Percentiles rank a stretch among this genome's conserved stretches.
phyloP scores from a whole-genome alignment of 2,888 invertebrate genomes.

The Sisyra nigra region DNA sequence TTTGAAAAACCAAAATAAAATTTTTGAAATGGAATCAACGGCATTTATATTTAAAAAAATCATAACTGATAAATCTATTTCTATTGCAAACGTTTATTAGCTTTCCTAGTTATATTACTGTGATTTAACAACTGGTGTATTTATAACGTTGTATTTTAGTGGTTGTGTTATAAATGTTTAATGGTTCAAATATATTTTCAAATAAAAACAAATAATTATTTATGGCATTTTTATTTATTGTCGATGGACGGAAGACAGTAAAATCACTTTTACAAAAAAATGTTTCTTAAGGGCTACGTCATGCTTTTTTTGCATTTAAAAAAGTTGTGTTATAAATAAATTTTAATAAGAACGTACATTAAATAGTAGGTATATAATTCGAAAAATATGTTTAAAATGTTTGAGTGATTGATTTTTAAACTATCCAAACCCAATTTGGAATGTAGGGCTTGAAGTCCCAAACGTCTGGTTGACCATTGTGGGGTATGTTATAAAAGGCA shows the following conservation, averaged over 20 bases:
- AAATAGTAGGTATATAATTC: neutral
- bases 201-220: neutral
- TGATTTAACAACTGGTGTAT: no score
- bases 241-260: conserved; percentile 8
- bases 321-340: neutral
- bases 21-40: no score
- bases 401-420: conserved; percentile 6
- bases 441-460: conserved; percentile 50
- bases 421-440: conserved; percentile 42
- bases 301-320: neutral
- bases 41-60: no score
- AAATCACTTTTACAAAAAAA: conserved; percentile 4
- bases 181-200: conserved; percentile 10
- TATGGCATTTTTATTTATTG: conserved; percentile 3
- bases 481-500: conserved; percentile 40
- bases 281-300: neutral
- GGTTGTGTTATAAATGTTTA: conserved; percentile 6
- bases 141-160: conserved; percentile 1
- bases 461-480: conserved; percentile 55
- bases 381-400: no score
- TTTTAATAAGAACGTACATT: neutral
- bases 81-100: no score
- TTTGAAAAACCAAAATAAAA: no score
- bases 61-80: no score
- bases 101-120: no score